phyloP scores from a whole-genome alignment of 1,140 invertebrate genomes.

The Heliconius himera region DNA sequence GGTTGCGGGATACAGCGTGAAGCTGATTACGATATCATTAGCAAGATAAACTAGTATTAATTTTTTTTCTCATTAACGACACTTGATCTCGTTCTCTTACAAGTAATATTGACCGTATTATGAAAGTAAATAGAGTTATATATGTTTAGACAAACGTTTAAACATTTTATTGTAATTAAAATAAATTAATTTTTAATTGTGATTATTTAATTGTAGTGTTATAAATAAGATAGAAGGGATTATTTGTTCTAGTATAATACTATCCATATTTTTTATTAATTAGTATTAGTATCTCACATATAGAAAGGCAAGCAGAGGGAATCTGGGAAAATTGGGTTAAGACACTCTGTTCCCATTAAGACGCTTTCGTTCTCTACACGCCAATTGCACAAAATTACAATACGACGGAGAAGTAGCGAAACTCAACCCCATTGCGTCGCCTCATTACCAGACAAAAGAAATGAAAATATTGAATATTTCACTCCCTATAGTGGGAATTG shows the following conservation, averaged over 20 bases:
- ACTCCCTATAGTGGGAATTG: too few species aligned
- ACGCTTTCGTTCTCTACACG: too few species aligned
- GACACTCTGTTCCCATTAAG: too few species aligned
- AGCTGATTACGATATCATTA: not conserved
- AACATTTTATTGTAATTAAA: not conserved
- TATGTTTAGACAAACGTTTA: not conserved
- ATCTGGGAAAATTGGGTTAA: too few species aligned
- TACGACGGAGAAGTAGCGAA: too few species aligned
- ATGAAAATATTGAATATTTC: too few species aligned
- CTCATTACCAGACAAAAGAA: too few species aligned
- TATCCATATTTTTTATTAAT: not conserved
- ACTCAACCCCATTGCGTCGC: too few species aligned
- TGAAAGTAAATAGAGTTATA: conserved; percentile 32
- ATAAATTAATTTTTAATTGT: conserved; percentile 24
- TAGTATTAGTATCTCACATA: too few species aligned
- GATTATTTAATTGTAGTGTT: conserved; percentile 13
- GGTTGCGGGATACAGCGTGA: too few species aligned
- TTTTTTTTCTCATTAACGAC: not conserved
- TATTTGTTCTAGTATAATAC: not conserved
- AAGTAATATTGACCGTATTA: conserved; percentile 36
- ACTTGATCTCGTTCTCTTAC: conserved; percentile 33
- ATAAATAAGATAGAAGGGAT: not conserved
- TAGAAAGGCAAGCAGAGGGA: too few species aligned
- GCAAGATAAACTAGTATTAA: conserved; percentile 7
- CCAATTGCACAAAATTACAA: too few species aligned